A percentile compares a stretch with the other conserved stretches of the same genome.
Conservation (phyloP, 2,888 invertebrate species). For the Meiosimyza decipiens region DNA sequence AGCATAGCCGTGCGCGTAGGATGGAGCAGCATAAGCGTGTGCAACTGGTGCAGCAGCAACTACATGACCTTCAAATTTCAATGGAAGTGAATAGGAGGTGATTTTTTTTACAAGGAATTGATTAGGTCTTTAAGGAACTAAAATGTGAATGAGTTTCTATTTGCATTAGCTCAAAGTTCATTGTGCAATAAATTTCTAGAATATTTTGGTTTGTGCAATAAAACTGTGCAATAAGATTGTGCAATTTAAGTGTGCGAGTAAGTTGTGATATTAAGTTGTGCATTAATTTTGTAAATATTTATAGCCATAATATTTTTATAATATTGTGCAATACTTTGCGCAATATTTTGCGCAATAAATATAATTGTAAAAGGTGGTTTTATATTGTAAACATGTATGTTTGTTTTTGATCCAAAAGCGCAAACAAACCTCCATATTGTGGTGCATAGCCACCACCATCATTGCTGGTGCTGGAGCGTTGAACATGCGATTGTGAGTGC, state of each 20-base stretch:
- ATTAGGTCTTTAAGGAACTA: no score
- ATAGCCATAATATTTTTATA: no score
- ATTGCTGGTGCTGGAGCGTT: slow-evolving; percentile 65
- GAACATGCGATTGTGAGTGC: slow-evolving; percentile 65
- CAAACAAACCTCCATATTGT: slow-evolving; percentile 50
- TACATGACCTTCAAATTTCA: slow-evolving; percentile 50
- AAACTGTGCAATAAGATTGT: slow-evolving; percentile 1
- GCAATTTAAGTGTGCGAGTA: background rate
- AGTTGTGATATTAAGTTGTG: no score
- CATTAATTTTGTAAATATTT: no score
- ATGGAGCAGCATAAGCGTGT: slow-evolving; percentile 49
- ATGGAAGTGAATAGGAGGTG: no score
- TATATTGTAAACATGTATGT: background rate
- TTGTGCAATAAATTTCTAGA: background rate
- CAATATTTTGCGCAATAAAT: background rate
- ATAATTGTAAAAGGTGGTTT: background rate
- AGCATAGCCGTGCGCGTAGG: background rate
- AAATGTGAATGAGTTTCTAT: background rate
- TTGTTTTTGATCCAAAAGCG: background rate
- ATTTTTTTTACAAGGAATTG: no score
- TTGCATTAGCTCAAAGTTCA: slow-evolving; percentile 1
- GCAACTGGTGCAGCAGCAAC: slow-evolving; percentile 54
- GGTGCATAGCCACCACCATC: slow-evolving; percentile 63
- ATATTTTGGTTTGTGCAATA: background rate
- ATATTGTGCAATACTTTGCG: background rate